Base-by-base conservation (phyloP, 2,113 vertebrate genomes). In the Calypte anna region DNA sequence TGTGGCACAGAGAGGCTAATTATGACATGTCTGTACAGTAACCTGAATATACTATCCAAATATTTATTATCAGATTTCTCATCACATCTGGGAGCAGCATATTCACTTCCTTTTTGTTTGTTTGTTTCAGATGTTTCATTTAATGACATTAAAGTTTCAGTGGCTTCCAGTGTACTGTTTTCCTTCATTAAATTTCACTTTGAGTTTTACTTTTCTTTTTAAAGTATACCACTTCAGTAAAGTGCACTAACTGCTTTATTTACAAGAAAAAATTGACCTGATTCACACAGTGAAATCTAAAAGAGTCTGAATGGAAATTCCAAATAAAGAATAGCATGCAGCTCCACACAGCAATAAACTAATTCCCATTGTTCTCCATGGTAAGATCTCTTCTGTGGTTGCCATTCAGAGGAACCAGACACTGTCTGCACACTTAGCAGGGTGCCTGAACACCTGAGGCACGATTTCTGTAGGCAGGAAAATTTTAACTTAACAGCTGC, bases 261-360 rank as follows among this genome's bases (percentile, higher is more conserved):
- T 69, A 24, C 3, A 59, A 17, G 12, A 38, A 58, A 61, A 86
- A 46, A 48, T 3, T 7, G 0, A 28, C 6, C 3, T 33, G 6
- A 6, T 62, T 74, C 75, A 78, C 8, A 33, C 4, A 40, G 40
- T n/a, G 48, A 86, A 43, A 77, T 77, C 9, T 64, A 46, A 59
- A 68, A 94, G 22, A 75, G 2, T 84, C 59, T 81, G 73, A 86
- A 64, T 57, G 40, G 7, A 73, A n/a, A 24, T 12, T 12, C 9
- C 12, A 59, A 67, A 76, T 0, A 54, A 31, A 64, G 6, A 5
- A 48, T 17, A 67, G 50, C 1, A 0, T 24, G 7, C 38, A 80
- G 14, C 17, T 91, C 4, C 18, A 3, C 57, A n/a, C 24, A n/a
- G 38, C 20, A 67, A 11, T 43, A 14, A 43, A n/a, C 16, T 80